Evolutionary conservation across 2,888 invertebrate genomes (phyloP).

Genomic region (Euphydryas editha): DNA sequence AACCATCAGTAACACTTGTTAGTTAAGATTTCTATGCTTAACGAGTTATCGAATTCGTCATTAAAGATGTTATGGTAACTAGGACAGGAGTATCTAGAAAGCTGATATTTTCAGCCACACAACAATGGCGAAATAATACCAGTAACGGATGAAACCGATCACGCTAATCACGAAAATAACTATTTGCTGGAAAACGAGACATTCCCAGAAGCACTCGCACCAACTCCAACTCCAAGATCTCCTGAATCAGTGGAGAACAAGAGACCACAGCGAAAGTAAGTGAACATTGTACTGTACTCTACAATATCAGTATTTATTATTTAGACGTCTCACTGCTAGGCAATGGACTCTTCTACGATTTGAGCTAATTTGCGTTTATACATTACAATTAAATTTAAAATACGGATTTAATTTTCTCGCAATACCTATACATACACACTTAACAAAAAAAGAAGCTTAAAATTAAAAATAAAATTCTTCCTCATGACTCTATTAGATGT

Average conservation of each 20-base stretch:
- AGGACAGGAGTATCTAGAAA: neutral
- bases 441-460: too few species aligned
- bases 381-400: too few species aligned
- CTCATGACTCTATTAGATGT: too few species aligned
- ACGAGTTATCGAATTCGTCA: neutral
- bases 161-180: constrained; percentile 61
- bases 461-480: too few species aligned
- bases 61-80: neutral
- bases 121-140: constrained; percentile 59
- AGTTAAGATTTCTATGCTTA: neutral
- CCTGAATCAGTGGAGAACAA: constrained; percentile 55
- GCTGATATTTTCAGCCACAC: constrained; percentile 51
- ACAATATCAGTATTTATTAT: too few species aligned
- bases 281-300: neutral
- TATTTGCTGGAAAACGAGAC: constrained; percentile 74
- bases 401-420: too few species aligned
- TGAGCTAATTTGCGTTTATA: too few species aligned
- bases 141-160: constrained; percentile 24
- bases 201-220: constrained; percentile 73
- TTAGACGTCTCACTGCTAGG: too few species aligned
- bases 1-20: too few species aligned
- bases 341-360: too few species aligned
- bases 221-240: constrained; percentile 65
- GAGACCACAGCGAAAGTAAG: constrained; percentile 46
- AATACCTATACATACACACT: too few species aligned